Base-by-base conservation (phyloP, 2,113 vertebrate species). In the Rissa tridactyla region DNA sequence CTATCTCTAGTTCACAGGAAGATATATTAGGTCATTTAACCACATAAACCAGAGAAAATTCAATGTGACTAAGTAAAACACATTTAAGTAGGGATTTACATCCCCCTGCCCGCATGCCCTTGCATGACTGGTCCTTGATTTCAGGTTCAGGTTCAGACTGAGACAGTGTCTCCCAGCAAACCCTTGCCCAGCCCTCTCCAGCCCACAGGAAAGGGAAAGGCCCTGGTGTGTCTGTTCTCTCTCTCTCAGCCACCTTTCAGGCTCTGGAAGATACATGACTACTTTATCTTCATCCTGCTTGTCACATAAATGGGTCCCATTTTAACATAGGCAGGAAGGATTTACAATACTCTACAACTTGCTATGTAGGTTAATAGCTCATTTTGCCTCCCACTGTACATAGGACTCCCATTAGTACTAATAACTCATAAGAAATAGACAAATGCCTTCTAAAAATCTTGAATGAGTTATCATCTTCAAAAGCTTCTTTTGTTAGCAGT, bases 1-100 rank as follows among this genome's bases (percentile, higher is more conserved):
- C 13, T 4, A 2, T 7, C 27, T n/a, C 11, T 21, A 49, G 52
- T 2, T 36, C 57, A 25, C 25, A 30, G 1, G 1, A 62, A 77
- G 38, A 32, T 54, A 2, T 25, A 1, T 46, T 21, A 42, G 13
- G 40, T 46, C 49, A 7, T 40, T 30, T 64, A 86, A 65, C n/a
- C 68, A 47, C 73, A 17, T 2, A 60, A 17, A 44, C 4, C 44
- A 86, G 9, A 38, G 71, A 11, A 23, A 54, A 29, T 32, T 16
- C 61, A 26, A 6, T 3, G 25, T 5, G 34, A 19, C 1, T 8
- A 46, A 38, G 65, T 6, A 27, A 46, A 86, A 19, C 29, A 34
- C 27, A 9, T 17, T n/a, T 6, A 51, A 49, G 47, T 0, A 12
- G 55, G 54, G 44, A 34, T 55, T 60, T 22, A 7, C 19, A 62